Evolutionary conservation across 2,113 vertebrate genomes (phyloP).

Genomic region (Desmodus rotundus): DNA sequence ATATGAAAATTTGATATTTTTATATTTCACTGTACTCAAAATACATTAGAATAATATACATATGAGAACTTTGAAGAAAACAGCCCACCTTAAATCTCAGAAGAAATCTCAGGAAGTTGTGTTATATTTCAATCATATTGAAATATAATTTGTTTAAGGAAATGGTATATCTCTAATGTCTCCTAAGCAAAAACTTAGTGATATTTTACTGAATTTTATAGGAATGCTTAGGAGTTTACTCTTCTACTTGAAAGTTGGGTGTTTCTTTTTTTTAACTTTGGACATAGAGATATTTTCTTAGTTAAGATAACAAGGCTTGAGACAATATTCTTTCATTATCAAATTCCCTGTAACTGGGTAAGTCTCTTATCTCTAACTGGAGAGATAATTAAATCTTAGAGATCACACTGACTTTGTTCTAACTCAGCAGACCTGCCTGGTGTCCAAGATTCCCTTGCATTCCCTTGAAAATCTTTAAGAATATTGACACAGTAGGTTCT

Average conservation of each 20-base stretch:
- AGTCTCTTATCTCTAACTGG: constrained; percentile 33
- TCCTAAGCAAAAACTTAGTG: neutral
- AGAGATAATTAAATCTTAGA: constrained; percentile 38
- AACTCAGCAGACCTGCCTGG: neutral
- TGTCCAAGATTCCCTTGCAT: neutral
- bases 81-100: neutral
- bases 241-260: constrained; percentile 19
- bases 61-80: neutral
- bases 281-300: constrained; percentile 17
- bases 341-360: neutral
- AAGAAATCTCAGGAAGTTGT: no score
- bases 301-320: constrained; percentile 20
- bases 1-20: neutral
- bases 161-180: neutral
- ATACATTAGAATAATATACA: constrained; percentile 58
- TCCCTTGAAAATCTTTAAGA: neutral
- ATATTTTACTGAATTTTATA: constrained; percentile 18
- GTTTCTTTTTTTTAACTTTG: neutral
- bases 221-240: neutral
- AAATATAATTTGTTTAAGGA: constrained; percentile 34
- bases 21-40: constrained; percentile 56
- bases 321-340: constrained; percentile 25
- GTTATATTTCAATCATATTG: neutral
- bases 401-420: neutral
- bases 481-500: neutral